Conservation (phyloP, 2,888 invertebrate species). For the Drosophila fungiperda region DNA sequence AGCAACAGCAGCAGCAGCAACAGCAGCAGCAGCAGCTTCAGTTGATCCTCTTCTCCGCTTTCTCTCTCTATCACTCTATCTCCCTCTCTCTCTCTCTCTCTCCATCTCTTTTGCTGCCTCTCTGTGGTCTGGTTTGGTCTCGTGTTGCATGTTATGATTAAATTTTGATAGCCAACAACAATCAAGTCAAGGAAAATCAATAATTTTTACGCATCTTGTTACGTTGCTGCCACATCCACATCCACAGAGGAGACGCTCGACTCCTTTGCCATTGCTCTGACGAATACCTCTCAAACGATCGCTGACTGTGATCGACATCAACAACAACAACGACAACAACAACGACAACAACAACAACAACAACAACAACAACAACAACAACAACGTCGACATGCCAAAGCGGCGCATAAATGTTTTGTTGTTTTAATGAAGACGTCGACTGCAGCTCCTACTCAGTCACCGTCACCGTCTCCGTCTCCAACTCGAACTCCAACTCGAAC, state of each 20-base stretch:
- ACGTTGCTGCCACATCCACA: constrained; percentile 46
- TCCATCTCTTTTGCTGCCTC: not conserved
- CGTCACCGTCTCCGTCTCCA: not conserved
- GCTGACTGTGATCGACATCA: constrained; percentile 61
- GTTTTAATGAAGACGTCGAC: constrained; percentile 82
- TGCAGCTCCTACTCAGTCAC: constrained; percentile 7
- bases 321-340: constrained; percentile 26
- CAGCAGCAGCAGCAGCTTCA: constrained; percentile 15
- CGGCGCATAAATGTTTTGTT: constrained; percentile 83
- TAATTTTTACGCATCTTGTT: constrained; percentile 84
- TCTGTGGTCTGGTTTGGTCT: constrained; percentile 16
- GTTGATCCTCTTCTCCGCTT: constrained; percentile 2
- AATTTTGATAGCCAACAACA: constrained; percentile 82
- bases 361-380: not conserved
- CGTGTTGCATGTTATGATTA: constrained; percentile 80
- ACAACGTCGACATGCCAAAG: constrained; percentile 69
- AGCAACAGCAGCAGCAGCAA: constrained; percentile 21
- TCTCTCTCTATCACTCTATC: not conserved
- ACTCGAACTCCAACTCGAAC: constrained; percentile 1
- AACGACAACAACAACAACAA: not conserved
- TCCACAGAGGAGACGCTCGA: constrained; percentile 1
- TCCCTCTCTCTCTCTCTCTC: not conserved
- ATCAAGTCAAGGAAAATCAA: constrained; percentile 83
- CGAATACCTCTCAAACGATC: constrained; percentile 64
- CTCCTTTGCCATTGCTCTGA: constrained; percentile 47